phyloP scores from a whole-genome alignment of 1,140 invertebrate species.

The Condylostylus longicornis region DNA sequence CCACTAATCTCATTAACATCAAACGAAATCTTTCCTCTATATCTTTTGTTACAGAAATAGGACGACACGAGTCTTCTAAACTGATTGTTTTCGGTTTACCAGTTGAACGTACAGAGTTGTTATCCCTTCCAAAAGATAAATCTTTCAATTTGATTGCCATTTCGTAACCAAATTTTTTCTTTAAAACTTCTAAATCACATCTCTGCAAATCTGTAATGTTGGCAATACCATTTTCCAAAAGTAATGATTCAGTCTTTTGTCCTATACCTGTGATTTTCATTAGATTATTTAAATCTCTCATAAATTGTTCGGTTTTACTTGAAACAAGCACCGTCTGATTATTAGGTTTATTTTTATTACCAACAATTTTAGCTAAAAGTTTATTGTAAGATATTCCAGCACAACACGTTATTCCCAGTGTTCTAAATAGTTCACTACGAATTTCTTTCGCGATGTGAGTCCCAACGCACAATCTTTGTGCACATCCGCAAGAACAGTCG shows the following conservation, averaged over 20 bases:
- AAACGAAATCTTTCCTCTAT: constrained; percentile 50
- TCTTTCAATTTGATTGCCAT: constrained; percentile 50
- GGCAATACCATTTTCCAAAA: constrained; percentile 45
- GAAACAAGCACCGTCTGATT: constrained; percentile 65
- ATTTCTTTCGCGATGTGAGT: constrained; percentile 55
- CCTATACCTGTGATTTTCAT: constrained; percentile 57
- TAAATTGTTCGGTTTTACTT: constrained; percentile 42
- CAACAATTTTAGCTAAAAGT: constrained; percentile 61
- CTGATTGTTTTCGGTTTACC: constrained; percentile 53
- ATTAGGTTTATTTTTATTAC: constrained; percentile 58
- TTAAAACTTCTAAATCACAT: constrained; percentile 39
- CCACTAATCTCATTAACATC: constrained; percentile 48
- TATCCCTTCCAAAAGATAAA: constrained; percentile 54
- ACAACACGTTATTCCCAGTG: constrained; percentile 58
- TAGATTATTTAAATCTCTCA: constrained; percentile 43
- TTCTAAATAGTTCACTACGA: constrained; percentile 44
- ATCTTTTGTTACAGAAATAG: constrained; percentile 50
- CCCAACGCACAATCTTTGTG: constrained; percentile 44
- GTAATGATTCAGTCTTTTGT: constrained; percentile 43
- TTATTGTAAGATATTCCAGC: constrained; percentile 75
- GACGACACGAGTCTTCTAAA: constrained; percentile 57
- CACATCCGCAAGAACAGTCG: constrained; percentile 55
- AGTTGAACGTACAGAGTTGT: constrained; percentile 47
- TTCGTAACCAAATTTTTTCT: constrained; percentile 45
- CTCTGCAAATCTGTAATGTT: constrained; percentile 50